Base-by-base conservation (phyloP, 2,888 invertebrate species). In the Notodonta ziczac region DNA sequence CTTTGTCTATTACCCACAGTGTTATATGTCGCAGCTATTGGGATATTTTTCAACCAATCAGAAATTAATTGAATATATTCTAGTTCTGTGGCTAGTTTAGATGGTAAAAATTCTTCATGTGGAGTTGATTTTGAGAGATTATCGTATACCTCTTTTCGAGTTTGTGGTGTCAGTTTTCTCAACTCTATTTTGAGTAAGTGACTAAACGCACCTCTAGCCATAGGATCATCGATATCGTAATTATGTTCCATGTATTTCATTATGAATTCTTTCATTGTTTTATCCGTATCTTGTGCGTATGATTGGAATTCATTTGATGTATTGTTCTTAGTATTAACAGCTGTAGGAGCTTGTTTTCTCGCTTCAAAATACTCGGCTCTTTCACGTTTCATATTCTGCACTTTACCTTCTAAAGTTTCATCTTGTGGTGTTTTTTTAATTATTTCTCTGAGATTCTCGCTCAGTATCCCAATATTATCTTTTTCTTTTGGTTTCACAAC, bases 31-130 rank as follows among this genome's bases (percentile, higher is more conserved):
- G 69, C 55, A 14, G 81, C 72, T 24, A 88, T 67, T 3, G 86
- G 86, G 67, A 87, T 67, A 52, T 74, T 78, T 59, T 82, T 88
- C n/a, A 90, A 71, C 87, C 89, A 89, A 72, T 89, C 86, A 10
- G 87, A 83, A 63, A 90, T 75, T 40, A 81, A 72, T 64, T 83
- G 85, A 8, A 88, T 83, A 46, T 86, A 87, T 60, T 84, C 75
- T 40, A 89, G 66, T 69, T 89, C 88, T 63, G 65, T 76, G 5
- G 70, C 69, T 35, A 89, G 70, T 51, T 72, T 80, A 4, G 75
- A 65, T 3, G 76, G 69, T 9, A 72, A 66, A 57, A 82, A 76
- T 10, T 63, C 60, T 6, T 76, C 71, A 54, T 76, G 65, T 35
- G 58, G 42, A 56, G 61, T 57, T 13, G 67, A 59, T 62, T 76